A percentile compares a stretch with the other conserved stretches of the same genome.
Conservation (phyloP, 2,888 invertebrate genomes). For the Synergus gifuensis region DNA sequence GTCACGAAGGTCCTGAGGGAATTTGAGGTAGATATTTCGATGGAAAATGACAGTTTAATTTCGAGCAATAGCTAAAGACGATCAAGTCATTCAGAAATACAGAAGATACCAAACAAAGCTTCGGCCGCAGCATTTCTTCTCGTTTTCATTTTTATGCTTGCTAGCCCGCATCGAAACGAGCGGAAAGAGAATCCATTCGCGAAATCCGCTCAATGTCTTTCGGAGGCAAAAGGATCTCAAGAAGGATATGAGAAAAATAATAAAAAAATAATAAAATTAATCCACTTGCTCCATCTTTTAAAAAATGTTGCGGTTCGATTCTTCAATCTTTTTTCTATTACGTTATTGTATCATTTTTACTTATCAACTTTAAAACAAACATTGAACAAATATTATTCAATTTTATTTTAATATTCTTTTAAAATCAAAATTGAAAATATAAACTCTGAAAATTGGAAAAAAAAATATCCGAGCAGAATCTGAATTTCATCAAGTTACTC, state of each 20-base stretch:
- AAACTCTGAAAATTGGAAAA: background rate
- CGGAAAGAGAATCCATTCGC: constrained; percentile 30
- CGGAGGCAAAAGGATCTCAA: background rate
- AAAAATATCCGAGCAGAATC: background rate
- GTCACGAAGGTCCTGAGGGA: constrained; percentile 51
- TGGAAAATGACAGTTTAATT: constrained; percentile 64
- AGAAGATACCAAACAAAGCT: constrained; percentile 23
- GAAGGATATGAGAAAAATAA: background rate
- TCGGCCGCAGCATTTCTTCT: constrained; percentile 27
- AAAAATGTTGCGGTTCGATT: background rate
- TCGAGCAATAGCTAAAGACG: constrained; percentile 42
- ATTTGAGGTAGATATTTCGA: constrained; percentile 46
- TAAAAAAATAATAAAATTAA: constrained; percentile 13
- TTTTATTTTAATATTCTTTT: background rate
- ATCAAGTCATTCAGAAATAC: constrained; percentile 11
- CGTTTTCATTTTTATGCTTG: constrained; percentile 33
- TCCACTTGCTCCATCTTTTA: background rate
- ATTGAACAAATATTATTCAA: background rate
- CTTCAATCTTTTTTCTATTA: background rate
- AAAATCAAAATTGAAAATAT: background rate
- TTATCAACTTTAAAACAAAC: background rate
- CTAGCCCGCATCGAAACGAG: constrained; percentile 30
- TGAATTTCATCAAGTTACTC: constrained; percentile 2
- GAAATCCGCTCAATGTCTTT: constrained; percentile 38
- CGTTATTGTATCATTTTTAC: background rate